Evolutionary conservation across 2,888 invertebrate genomes (phyloP), one percentile per base, ranked within the genome.

Genomic region (Alviniconcha strummeri): DNA sequence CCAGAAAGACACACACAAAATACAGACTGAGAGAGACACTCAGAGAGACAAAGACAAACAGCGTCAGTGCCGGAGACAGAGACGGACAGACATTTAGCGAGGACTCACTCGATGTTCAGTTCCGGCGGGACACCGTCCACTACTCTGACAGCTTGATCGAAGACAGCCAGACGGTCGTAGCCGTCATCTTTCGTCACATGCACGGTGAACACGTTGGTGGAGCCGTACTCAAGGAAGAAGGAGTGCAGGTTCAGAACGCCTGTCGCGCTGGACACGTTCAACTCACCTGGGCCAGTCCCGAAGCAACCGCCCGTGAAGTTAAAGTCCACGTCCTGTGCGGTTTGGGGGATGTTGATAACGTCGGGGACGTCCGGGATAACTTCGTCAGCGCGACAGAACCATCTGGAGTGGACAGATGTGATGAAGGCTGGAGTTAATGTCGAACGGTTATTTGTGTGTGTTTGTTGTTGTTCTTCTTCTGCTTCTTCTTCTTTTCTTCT

Each of bases 71-170:
- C 36, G 36, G 36, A 36, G 36, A 1, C 36, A 36, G 1, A 36
- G 36, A 36, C 36, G 36, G 36, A 36, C 36, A 36, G 36, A 36
- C 36, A 36, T 36, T 36, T 36, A 36, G 36, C 36, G 36, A 36
- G 36, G 36, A 87, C 87, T 85, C 86, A 90, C 89, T 80, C 86
- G 57, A 89, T 87, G 17, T 82, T 69, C 64, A 89, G 79, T 7
- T 85, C 82, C 19, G 87, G 88, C 15, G 89, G 88, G 71, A 87
- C 84, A 4, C 89, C 90, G n/a, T 88, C 86, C 7, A 89, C 88
- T 15, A 89, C 84, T 74, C 83, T 84, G 0, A 89, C 80, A 0
- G 83, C 82, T 77, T 90, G 90, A 52, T 87, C 85, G 84, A 88
- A 89, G 8, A 6, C 54, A 3, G 87, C 81, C 11, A 64, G 15